Evolutionary conservation across 35 echinoderm and acorn worm species (phyloP), one percentile per base, ranked within the genome.

Genomic region (Amphiura filiformis): DNA sequence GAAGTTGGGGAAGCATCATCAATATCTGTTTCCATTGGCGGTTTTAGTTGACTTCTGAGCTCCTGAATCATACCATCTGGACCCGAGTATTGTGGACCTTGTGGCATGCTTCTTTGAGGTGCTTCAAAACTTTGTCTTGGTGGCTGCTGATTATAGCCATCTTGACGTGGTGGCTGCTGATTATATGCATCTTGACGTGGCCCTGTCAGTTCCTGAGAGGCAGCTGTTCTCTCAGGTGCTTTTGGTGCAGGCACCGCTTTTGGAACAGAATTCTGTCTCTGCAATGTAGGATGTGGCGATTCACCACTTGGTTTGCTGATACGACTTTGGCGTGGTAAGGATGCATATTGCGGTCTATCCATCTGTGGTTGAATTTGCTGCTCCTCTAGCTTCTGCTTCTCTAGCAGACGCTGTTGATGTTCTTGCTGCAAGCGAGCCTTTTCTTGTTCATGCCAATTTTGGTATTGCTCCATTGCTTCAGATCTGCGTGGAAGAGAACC

Each of bases 291-390:
- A 35, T 81, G 91, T 65, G 84, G 87, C 14, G 87, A 79, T 36
- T 95, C 93, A 20, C 92, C 84, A 28, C 88, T 87, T 56, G 90
- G 91, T 83, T 88, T 91, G 32, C 89, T 89, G 39, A 96, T 96
- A 15, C 94, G 90, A 33, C 94, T 90, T 65, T 96, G 94, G 35
- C 94, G 76, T 32, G 94, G 94, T 26, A 96, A 79, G 32, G 94
- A 96, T 39, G 94, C 94, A 87, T 89, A 96, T 13, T 80, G 82
- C 26, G 86, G 87, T 15, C 75, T 79, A 17, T 87, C 86, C 26
- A 56, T 12, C 23, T 85, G 64, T 34, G 52, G 77, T 38, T 92
- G 85, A 15, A 86, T 44, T 35, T 88, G 77, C 31, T 76, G 32
- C 31, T 93, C 85, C 30, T 88, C 38, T 26, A 82, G 33, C 14